A percentile compares a stretch with the other conserved stretches of the same genome.
These are phyloP conservation scores for Mormyrops boulengeri DNA, from an alignment of 2,797 vertebrate species.

Conservation along the genomic window DNA sequence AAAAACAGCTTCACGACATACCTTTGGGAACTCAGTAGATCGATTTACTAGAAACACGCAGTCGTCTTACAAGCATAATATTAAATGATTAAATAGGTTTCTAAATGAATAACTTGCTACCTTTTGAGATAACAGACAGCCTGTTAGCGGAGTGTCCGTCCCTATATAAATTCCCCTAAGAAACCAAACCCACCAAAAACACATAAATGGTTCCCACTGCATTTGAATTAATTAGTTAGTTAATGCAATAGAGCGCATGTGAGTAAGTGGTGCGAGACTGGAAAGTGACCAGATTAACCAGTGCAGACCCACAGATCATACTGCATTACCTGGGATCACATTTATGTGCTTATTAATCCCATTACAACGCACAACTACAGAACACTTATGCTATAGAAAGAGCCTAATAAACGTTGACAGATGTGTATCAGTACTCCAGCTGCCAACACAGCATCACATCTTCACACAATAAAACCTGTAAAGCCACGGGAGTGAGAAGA, in stretches of 20 bases:
- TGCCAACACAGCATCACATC: neutral
- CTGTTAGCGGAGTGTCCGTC: neutral
- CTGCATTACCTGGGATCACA: neutral
- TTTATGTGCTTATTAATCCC: neutral
- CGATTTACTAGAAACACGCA: neutral
- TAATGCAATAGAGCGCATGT: neutral
- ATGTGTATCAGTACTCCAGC: neutral
- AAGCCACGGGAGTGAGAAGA: constrained; percentile 30
- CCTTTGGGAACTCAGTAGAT: neutral
- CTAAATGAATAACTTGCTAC: neutral
- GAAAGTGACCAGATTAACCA: neutral
- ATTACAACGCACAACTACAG: neutral
- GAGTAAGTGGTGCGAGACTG: neutral
- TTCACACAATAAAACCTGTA: neutral
- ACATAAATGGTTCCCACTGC: neutral
- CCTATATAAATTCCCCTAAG: neutral
- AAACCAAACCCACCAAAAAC: neutral
- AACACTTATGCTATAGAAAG: neutral
- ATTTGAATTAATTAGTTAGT: neutral
- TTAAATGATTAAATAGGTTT: neutral
- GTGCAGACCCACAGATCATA: neutral
- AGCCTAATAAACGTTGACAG: neutral
- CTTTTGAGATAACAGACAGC: neutral
- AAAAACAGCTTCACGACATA: neutral
- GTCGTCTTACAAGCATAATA: neutral